Evolutionary conservation across 1,140 invertebrate genomes (phyloP), one percentile per base, ranked within the genome.

Genomic region (Lutraria rhynchaena): DNA sequence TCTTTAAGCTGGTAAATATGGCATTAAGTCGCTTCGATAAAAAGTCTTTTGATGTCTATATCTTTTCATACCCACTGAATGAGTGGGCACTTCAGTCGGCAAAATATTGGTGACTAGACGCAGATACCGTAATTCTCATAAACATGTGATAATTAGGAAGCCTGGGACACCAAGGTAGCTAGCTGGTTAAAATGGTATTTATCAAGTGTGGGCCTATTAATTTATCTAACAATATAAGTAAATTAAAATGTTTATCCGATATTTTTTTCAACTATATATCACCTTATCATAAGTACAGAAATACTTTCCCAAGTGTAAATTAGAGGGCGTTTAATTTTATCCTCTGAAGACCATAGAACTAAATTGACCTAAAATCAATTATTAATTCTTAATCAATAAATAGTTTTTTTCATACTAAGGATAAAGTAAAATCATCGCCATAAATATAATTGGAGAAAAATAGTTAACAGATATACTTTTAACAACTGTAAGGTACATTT

Each of bases 211-310:
- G 63, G 63, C 63, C 63, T 41, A 67, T 67, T 67, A 75, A 75
- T 75, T 61, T 75, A 75, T 75, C 44, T 75, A 60, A 15, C 70
- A 44, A 75, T 75, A 75, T 75, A 75, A 53, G 73, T 75, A 75
- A 75, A 75, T 75, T 75, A 75, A 75, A 75, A 46, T 63, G 73
- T 75, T 67, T 67, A 13, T 67, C 44, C 63, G 5, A 67, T 22
- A 67, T 31, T 27, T 27, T 67, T 67, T 27, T 49, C 35, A 9
- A 41, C 63, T 41, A 46, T 67, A 46, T 41, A 19, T 31, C 63
- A 67, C 41, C 63, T 67, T 67, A 67, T 67, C 63, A 46, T 7
- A 31, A 24, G 1, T 7, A 49, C 31, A 46, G 17, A 67, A 67
- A 41, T 65, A 41, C 41, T 41, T 67, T 67, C 22, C 9, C 63